Percentiles rank a stretch among this genome's conserved stretches.
Evolutionary conservation across 2,888 invertebrate species (phyloP).

Genomic region (Dasypogon diadema): DNA sequence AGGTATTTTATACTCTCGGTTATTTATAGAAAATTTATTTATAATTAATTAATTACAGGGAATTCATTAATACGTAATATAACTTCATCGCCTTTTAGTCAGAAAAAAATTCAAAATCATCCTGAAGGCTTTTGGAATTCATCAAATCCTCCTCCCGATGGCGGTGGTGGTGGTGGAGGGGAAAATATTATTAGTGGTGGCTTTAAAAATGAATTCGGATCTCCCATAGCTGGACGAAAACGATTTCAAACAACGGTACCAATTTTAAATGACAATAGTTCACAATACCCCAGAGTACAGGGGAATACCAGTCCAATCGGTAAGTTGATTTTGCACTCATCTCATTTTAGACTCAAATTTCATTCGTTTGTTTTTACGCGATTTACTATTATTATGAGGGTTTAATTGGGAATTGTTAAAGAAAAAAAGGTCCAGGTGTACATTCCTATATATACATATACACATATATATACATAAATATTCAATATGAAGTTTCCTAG

Average conservation of each 20-base stretch:
- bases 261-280: conserved; percentile 59
- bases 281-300: conserved; percentile 65
- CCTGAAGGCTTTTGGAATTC: conserved; percentile 58
- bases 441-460: no score
- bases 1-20: conserved; percentile 59
- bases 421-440: no score
- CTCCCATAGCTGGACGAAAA: conserved; percentile 58
- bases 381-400: no score
- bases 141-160: conserved; percentile 60
- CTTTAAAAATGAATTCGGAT: conserved; percentile 51
- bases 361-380: no score
- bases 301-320: conserved; percentile 82
- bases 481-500: no score
- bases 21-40: conserved; percentile 11
- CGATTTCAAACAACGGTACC: conserved; percentile 60
- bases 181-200: conserved; percentile 58
- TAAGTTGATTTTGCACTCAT: conserved; percentile 58
- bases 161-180: conserved; percentile 59
- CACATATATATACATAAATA: no score
- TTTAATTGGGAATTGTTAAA: no score
- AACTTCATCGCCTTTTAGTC: conserved; percentile 67
- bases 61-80: conserved; percentile 66
- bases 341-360: no score
- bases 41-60: conserved; percentile 58
- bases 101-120: conserved; percentile 63